Conservation (phyloP, 2,888 invertebrate species). For the Dorcus hopei region DNA sequence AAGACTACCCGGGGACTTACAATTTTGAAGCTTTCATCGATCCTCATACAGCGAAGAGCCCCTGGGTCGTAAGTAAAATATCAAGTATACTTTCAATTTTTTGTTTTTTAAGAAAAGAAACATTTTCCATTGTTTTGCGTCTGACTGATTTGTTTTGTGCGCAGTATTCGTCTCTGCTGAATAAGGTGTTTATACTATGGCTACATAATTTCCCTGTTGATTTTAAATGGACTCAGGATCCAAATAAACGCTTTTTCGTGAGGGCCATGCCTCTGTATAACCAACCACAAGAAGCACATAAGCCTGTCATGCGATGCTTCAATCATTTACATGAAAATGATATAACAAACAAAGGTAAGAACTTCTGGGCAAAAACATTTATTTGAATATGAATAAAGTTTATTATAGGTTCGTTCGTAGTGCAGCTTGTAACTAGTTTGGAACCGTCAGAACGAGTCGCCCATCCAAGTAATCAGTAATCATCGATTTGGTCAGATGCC, state of each 20-base stretch:
- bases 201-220: conserved; percentile 64
- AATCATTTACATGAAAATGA: conserved; percentile 56
- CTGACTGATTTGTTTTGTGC: conserved; percentile 23
- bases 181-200: conserved; percentile 65
- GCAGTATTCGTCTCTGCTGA: conserved; percentile 63
- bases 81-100: too few species aligned
- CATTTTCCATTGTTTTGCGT: conserved; percentile 5
- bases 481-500: too few species aligned
- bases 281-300: conserved; percentile 62
- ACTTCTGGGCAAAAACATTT: background rate
- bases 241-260: conserved; percentile 51
- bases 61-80: conserved; percentile 54
- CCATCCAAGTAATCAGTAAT: too few species aligned
- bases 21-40: conserved; percentile 56
- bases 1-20: conserved; percentile 49
- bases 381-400: background rate
- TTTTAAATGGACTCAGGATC: conserved; percentile 55
- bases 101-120: background rate
- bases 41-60: conserved; percentile 50
- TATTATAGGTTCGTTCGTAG: too few species aligned
- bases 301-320: conserved; percentile 66
- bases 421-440: too few species aligned
- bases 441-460: too few species aligned
- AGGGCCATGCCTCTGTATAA: conserved; percentile 66
- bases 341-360: conserved; percentile 37